These are phyloP conservation scores for Brachyptera risi DNA, from an alignment of 2,888 invertebrate genomes.

Conservation along the genomic window DNA sequence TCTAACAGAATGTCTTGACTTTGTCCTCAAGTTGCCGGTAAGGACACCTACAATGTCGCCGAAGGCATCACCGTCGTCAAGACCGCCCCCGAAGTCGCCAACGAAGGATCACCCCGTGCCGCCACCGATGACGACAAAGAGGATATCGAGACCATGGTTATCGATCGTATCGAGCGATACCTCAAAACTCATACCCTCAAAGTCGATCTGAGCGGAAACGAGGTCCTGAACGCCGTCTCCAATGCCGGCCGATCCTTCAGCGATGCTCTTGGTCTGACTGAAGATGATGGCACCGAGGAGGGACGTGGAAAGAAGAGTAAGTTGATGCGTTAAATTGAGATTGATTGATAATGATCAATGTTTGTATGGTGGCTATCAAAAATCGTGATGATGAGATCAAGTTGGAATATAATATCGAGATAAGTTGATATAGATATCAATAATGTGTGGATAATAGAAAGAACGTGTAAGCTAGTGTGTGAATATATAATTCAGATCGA, in stretches of 20 bases:
- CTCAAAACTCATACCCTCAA: conserved; percentile 76
- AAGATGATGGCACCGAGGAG: conserved; percentile 54
- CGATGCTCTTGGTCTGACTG: conserved; percentile 58
- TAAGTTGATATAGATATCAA: too few relatives aligned
- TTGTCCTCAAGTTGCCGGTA: conserved; percentile 51
- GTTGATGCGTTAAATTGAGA: too few relatives aligned
- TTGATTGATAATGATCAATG: too few relatives aligned
- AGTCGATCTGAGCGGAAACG: conserved; percentile 79
- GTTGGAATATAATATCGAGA: too few relatives aligned
- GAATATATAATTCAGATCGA: too few relatives aligned
- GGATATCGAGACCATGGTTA: conserved; percentile 58
- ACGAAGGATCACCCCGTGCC: conserved; percentile 73
- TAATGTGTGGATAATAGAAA: too few relatives aligned
- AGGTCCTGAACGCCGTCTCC: conserved; percentile 74
- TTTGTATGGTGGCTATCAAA: too few relatives aligned
- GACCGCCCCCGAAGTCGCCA: conserved; percentile 59
- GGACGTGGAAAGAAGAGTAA: conserved; percentile 76
- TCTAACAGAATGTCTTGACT: too few relatives aligned
- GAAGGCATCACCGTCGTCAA: conserved; percentile 82
- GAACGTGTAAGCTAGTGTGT: too few relatives aligned
- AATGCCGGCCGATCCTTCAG: conserved; percentile 76
- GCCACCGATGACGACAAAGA: conserved; percentile 41
- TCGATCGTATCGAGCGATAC: conserved; percentile 69
- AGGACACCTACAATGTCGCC: conserved; percentile 72
- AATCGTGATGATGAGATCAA: too few relatives aligned